phyloP scores from a whole-genome alignment of 2,797 vertebrate species.

The Rachycentron canadum region DNA sequence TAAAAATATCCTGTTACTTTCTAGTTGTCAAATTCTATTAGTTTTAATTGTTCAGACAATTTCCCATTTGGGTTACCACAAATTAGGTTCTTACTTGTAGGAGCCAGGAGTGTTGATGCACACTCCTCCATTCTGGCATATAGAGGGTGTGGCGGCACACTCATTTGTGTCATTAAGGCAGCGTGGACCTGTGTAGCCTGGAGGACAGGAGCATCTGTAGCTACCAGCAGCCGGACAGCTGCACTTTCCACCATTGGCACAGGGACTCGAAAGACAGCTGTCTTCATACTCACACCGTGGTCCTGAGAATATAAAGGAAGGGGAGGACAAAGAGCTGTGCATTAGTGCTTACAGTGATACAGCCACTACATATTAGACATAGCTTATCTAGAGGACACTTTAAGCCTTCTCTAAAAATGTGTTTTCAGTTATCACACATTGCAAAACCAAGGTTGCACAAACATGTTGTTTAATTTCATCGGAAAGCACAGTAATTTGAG shows the following conservation, averaged over 20 bases:
- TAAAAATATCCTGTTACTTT: background rate
- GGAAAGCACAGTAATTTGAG: background rate
- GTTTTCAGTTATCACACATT: background rate
- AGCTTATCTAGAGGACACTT: too few species aligned
- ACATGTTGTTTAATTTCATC: background rate
- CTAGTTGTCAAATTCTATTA: background rate
- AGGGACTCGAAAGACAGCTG: slow-evolving; percentile 91
- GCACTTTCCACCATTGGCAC: slow-evolving; percentile 90
- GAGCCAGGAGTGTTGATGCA: slow-evolving; percentile 90
- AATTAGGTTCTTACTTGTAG: slow-evolving; percentile 77
- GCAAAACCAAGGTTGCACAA: background rate
- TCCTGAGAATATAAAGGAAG: slow-evolving; percentile 76
- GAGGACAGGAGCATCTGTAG: slow-evolving; percentile 88
- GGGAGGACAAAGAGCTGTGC: background rate
- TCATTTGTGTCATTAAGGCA: slow-evolving; percentile 94
- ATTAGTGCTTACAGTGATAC: slow-evolving; percentile 21
- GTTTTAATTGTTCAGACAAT: background rate
- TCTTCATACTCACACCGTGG: slow-evolving; percentile 89
- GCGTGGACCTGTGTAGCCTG: slow-evolving; percentile 88
- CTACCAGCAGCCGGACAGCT: slow-evolving; percentile 82
- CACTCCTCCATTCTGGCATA: slow-evolving; percentile 87
- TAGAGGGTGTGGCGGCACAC: slow-evolving; percentile 81
- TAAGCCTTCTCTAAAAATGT: too few species aligned
- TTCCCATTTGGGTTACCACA: background rate
- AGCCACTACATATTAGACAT: too few species aligned